A percentile compares a stretch with the other conserved stretches of the same genome.
phyloP scores from a whole-genome alignment of 30 jellyfish, hydroid and myxozoan species.

The Rhopilema esculentum region DNA sequence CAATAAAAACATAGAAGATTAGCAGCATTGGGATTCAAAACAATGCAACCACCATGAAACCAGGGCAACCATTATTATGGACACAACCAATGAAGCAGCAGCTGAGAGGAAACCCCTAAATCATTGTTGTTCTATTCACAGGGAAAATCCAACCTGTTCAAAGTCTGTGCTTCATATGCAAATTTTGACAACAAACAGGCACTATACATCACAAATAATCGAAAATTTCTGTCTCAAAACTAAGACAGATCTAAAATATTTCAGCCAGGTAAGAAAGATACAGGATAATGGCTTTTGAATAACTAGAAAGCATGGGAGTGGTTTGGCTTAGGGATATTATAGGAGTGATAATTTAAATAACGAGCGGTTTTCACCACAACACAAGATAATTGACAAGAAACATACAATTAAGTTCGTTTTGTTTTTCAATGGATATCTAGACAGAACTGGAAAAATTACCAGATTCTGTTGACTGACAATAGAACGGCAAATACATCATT shows the following conservation, averaged over 20 bases:
- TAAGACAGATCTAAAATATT: too few relatives aligned
- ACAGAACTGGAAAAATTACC: too few relatives aligned
- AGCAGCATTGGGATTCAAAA: conserved; percentile 15
- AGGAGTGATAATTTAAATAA: too few relatives aligned
- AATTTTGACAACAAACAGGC: not conserved
- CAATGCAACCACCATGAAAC: conserved; percentile 68
- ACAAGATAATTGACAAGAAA: not conserved
- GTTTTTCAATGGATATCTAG: not conserved
- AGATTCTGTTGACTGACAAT: too few relatives aligned
- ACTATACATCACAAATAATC: not conserved
- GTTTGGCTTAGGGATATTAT: too few relatives aligned
- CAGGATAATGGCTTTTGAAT: too few relatives aligned
- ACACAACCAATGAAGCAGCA: not conserved
- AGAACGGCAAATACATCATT: too few relatives aligned
- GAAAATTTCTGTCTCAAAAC: too few relatives aligned
- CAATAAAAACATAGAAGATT: not conserved
- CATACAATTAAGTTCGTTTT: not conserved
- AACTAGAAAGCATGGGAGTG: too few relatives aligned
- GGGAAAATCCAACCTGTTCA: conserved; percentile 10
- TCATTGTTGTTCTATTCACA: not conserved
- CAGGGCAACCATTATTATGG: conserved; percentile 45
- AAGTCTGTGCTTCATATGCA: not conserved
- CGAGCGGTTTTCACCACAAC: not conserved
- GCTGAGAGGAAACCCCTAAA: conserved; percentile 63
- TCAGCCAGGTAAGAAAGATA: too few relatives aligned